Base-by-base conservation (phyloP, 1,140 invertebrate species). In the Euglossa dilemma region DNA sequence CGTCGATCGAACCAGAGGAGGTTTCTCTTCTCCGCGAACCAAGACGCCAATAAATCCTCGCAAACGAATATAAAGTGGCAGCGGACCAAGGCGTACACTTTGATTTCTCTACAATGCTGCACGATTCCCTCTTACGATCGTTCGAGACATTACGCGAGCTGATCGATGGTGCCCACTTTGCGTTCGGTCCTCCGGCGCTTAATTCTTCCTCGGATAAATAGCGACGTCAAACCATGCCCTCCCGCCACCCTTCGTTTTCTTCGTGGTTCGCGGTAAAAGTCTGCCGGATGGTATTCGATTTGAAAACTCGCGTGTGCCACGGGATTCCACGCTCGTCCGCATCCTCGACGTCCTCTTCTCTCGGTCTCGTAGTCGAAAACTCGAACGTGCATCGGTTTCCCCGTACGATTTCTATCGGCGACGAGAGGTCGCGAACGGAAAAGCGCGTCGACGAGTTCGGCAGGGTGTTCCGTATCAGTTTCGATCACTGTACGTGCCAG, bases 41-140 rank as follows among this genome's bases (percentile, higher is more conserved):
- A 64, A 79, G 80, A 82, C 69, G 77, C 63, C 79, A 25, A 88
- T 88, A 88, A 88, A 88, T 88, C 72, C 79, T 74, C 45, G 43
- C 47, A 82, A 87, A 80, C 86, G 86, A 87, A 87, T 87, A 84
- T 77, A 87, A 85, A 87, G 72, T 80, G 85, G 75, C 72, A 73
- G 54, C 75, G 75, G 70, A 86, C 64, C 43, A 45, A 67, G 47
- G 9, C 54, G 80, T 76, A 50, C 72, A 59, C 71, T 75, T 82
- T 75, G 80, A 82, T 75, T 74, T 86, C 28, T 64, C 69, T 56
- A 45, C 56, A 63, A 74, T 47, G 73, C 28, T 28, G 20, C 59
- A 28, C 16, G 57, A 52, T 59, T 25, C 52, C 20, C 66, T 54
- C 12, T 61, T 23, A 45, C 36, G 14, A 7, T 2, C n/a, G 47